Evolutionary conservation across 2,797 vertebrate species (phyloP).

Genomic region (Odontamblyopus lacepedii): DNA sequence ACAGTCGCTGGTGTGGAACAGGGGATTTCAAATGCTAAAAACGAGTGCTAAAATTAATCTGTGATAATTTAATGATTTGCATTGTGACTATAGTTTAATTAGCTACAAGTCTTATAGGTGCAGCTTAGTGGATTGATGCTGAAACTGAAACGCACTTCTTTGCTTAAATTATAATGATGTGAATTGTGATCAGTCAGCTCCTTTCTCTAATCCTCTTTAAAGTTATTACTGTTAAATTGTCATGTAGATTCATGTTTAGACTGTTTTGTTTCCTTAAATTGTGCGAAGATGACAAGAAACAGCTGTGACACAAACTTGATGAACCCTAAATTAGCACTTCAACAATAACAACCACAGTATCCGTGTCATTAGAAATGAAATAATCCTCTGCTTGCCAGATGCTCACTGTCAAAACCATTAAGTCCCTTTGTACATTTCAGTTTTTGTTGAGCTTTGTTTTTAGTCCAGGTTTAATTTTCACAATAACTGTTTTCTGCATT

Average conservation of each 20-base stretch:
- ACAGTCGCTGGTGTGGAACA: conserved; percentile 1
- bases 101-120: not conserved
- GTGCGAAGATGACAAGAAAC: not conserved
- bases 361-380: not conserved
- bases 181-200: not conserved
- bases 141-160: not conserved
- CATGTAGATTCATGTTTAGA: not conserved
- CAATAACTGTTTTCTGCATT: not conserved
- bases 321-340: not conserved
- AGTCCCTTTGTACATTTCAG: not conserved
- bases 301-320: conserved; percentile 2
- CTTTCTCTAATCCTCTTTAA: conserved; percentile 6
- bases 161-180: not conserved
- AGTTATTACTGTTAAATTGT: not conserved
- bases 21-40: conserved; percentile 5
- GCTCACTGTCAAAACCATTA: not conserved
- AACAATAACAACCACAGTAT: not conserved
- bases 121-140: not conserved
- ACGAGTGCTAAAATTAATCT: not conserved
- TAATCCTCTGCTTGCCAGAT: not conserved
- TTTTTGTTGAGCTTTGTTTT: not conserved
- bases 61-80: conserved; percentile 9
- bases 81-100: conserved; percentile 8
- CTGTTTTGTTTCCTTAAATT: not conserved
- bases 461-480: not conserved